Evolutionary conservation across 1,140 invertebrate species (phyloP).

Genomic region (Lycorma delicatula): DNA sequence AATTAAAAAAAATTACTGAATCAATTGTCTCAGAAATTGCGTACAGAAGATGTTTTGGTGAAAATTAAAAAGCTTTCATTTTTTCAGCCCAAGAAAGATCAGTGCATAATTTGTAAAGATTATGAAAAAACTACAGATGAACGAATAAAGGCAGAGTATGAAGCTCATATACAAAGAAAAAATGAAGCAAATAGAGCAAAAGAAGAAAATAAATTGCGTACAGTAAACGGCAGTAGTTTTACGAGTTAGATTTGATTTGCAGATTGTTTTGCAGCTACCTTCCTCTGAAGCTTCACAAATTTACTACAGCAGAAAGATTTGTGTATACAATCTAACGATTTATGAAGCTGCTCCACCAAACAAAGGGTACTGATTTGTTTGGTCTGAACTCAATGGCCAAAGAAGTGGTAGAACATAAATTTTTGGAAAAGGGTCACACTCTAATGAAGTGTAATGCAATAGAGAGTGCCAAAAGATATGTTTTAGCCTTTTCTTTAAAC

Average conservation of each 20-base stretch:
- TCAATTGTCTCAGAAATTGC: no score
- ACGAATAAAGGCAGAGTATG: neutral
- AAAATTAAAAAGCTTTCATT: no score
- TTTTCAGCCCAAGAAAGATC: no score
- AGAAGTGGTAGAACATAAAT: conserved; percentile 25
- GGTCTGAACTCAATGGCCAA: conserved; percentile 28
- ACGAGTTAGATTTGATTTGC: no score
- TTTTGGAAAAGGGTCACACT: conserved; percentile 25
- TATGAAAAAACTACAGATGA: no score
- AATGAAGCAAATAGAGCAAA: conserved; percentile 3
- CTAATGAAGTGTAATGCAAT: conserved; percentile 22
- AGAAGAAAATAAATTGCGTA: conserved; percentile 3
- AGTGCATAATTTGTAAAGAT: no score
- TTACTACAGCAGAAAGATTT: conserved; percentile 29
- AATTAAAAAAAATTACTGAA: no score
- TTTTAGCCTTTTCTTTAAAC: neutral
- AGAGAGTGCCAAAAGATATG: conserved; percentile 11
- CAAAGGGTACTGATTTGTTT: conserved; percentile 7
- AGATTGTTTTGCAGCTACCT: conserved; percentile 28
- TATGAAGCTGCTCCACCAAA: conserved; percentile 15
- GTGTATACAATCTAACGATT: conserved; percentile 28
- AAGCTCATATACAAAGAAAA: neutral
- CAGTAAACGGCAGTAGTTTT: conserved; percentile 12
- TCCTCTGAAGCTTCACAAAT: conserved; percentile 20
- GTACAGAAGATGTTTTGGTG: no score